phyloP scores from a whole-genome alignment of 2,113 vertebrate genomes.

The Hemiscyllium ocellatum region DNA sequence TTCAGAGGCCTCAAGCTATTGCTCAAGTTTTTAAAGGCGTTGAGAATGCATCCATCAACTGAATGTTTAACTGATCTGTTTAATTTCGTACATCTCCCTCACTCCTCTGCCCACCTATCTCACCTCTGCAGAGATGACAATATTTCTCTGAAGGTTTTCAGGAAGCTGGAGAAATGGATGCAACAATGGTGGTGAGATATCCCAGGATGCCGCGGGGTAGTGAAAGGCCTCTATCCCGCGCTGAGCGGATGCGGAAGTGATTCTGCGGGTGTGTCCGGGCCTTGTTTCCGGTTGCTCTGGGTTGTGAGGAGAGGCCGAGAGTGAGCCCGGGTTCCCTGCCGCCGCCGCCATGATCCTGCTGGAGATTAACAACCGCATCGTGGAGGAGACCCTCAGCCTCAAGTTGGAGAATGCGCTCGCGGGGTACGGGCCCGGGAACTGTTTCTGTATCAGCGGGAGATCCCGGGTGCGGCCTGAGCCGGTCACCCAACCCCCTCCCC shows the following conservation, averaged over 20 bases:
- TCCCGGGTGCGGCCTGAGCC: too few relatives aligned
- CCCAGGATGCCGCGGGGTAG: not conserved
- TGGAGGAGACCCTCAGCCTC: conserved; percentile 85
- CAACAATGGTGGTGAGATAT: not conserved
- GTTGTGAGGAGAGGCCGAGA: not conserved
- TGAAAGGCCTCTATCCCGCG: conserved; percentile 41
- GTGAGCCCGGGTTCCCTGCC: not conserved
- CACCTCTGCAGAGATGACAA: too few relatives aligned
- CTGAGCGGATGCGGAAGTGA: conserved; percentile 54
- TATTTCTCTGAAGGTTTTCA: not conserved
- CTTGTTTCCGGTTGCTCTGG: not conserved
- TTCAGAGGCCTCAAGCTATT: not conserved
- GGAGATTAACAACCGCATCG: conserved; percentile 96
- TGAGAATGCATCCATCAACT: not conserved
- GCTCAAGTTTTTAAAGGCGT: not conserved
- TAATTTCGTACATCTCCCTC: not conserved
- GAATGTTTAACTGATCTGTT: not conserved
- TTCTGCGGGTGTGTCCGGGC: not conserved
- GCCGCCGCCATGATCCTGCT: conserved; percentile 85
- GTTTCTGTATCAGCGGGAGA: not conserved
- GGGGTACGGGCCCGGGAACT: conserved; percentile 55
- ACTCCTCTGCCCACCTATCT: not conserved
- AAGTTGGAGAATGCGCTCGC: conserved; percentile 90
- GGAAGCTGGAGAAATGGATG: not conserved
- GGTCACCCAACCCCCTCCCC: not conserved